phyloP scores from a whole-genome alignment of 1,140 invertebrate genomes.

The Kradibia gibbosae region DNA sequence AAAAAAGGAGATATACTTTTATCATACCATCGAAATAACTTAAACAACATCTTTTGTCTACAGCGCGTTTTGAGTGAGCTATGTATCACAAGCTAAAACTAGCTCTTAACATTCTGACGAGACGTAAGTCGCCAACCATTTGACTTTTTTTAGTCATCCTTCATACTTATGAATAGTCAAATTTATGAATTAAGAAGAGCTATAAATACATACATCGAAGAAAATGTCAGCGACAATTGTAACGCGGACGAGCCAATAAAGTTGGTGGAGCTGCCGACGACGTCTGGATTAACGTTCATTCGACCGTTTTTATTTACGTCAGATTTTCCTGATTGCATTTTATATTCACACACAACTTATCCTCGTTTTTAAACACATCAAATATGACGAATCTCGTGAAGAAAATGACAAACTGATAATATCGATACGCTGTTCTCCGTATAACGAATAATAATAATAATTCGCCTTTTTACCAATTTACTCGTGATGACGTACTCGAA shows the following conservation, averaged over 20 bases:
- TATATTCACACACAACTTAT: conserved; percentile 16
- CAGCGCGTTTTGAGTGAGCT: conserved; percentile 1
- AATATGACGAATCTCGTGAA: conserved; percentile 23
- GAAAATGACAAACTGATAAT: not conserved
- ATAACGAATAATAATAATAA: conserved; percentile 4
- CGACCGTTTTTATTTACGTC: not conserved
- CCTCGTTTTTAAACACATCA: not conserved
- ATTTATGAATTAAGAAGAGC: conserved; percentile 29
- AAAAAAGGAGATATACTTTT: not conserved
- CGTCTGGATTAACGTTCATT: not conserved
- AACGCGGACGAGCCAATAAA: not conserved
- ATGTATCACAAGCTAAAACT: not conserved
- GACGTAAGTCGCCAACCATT: not conserved
- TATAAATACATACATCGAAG: conserved; percentile 13
- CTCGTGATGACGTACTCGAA: not conserved
- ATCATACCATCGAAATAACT: not conserved
- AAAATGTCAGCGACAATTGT: not conserved
- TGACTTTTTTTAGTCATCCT: not conserved
- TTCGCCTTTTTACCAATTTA: not conserved
- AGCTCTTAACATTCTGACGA: not conserved
- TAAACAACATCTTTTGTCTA: not conserved
- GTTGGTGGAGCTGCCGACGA: not conserved
- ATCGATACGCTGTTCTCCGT: not conserved
- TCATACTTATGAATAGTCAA: too few species aligned
- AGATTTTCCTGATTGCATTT: not conserved